Base-by-base conservation (phyloP, 2,113 vertebrate genomes). In the Melanostigma gelatinosum region DNA sequence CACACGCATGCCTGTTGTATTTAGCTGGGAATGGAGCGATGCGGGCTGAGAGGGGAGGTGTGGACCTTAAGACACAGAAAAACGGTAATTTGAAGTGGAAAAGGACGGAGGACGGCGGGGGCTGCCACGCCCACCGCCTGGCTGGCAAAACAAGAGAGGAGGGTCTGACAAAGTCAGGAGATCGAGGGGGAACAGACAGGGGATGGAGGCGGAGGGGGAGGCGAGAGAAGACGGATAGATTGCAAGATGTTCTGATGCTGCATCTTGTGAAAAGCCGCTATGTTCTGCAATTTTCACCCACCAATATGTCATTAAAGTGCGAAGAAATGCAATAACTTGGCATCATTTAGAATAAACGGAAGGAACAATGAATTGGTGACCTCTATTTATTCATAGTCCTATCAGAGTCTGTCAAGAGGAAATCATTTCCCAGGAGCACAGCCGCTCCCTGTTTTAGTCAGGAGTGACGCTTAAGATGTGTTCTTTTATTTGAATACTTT, bases 11-110 rank as follows among this genome's bases (percentile, higher is more conserved):
- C 34, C 58, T 16, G 46, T 64, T 55, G 20, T 64, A 65, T 81
- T 46, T 75, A 78, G 18, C 38, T 75, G 66, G 34, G 75, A 63
- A 32, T 71, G 4, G 6, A 65, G 0, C 4, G 72, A 77, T 6
- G 52, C 24, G n/a, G 60, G 20, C 72, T 52, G 50, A 77, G 57
- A 34, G 9, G n/a, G 78, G 46, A 66, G 67, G 88, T 68, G 42
- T 65, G 81, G 58, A 88, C 46, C 73, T 75, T 68, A 82, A 85
- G 77, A 84, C 55, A 60, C 48, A 62, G 84, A 13, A 73, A 76
- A 87, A 83, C n/a, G 20, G 29, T 38, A 61, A 44, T 80, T 72
- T 71, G 29, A 75, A 77, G 64, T 27, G 68, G 40, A 62, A 44
- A 72, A 75, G 74, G 72, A 77, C 8, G 27, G 73, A 64, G 44